phyloP scores from a whole-genome alignment of 2,113 vertebrate genomes.

The Phrynocephalus versicolor region DNA sequence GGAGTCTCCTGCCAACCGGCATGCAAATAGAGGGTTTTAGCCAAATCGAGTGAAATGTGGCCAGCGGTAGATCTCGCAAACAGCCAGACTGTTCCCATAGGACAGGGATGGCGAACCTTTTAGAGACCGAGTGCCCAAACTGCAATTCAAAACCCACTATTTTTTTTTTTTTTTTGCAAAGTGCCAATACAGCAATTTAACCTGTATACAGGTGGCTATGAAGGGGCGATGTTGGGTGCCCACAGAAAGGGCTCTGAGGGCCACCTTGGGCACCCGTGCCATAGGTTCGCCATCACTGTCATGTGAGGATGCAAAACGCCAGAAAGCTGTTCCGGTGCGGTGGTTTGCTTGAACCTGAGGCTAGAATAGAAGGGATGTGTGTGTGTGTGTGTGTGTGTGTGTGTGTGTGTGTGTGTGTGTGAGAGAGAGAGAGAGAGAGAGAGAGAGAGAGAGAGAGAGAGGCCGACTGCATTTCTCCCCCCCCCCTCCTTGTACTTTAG shows the following conservation, averaged over 20 bases:
- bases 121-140: too few relatives aligned
- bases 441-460: too few relatives aligned
- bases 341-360: not conserved
- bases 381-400: not conserved
- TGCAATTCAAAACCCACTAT: too few relatives aligned
- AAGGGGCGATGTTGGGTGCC: too few relatives aligned
- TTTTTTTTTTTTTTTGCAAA: too few relatives aligned
- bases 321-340: conserved; percentile 8
- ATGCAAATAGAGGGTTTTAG: conserved; percentile 42
- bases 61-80: conserved; percentile 23
- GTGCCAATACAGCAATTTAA: too few relatives aligned
- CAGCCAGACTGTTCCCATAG: conserved; percentile 29
- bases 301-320: not conserved
- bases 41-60: conserved; percentile 36
- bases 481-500: too few relatives aligned
- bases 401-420: not conserved
- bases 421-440: not conserved
- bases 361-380: not conserved
- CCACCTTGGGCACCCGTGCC: too few relatives aligned
- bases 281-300: not conserved
- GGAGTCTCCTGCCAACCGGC: conserved; percentile 33
- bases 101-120: too few relatives aligned
- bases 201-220: too few relatives aligned
- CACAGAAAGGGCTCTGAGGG: too few relatives aligned
- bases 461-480: too few relatives aligned